These are phyloP conservation scores for Sceliomorpha sp. DNA, from an alignment of 2,888 invertebrate genomes.

Conservation along the genomic window DNA sequence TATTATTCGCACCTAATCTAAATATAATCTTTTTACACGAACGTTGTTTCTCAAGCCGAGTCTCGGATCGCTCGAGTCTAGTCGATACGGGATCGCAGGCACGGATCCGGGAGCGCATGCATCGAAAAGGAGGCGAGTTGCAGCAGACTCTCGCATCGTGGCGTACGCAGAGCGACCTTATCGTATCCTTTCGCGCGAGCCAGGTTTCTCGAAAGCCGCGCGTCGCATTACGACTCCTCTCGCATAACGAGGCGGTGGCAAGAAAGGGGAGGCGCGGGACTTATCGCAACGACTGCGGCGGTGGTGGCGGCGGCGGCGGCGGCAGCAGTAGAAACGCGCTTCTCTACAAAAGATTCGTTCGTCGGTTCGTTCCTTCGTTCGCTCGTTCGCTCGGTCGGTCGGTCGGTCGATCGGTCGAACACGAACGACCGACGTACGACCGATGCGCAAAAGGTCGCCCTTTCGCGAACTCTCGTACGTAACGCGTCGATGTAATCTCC, in stretches of 20 bases:
- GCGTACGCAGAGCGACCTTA: slow-evolving; percentile 44
- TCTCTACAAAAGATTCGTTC: slow-evolving; percentile 15
- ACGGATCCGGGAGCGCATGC: slow-evolving; percentile 50
- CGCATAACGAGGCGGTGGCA: slow-evolving; percentile 18
- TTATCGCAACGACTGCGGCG: slow-evolving; percentile 51
- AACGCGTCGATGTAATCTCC: slow-evolving; percentile 48
- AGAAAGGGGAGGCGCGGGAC: slow-evolving; percentile 54
- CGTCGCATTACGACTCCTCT: slow-evolving; percentile 23
- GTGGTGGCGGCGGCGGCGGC: too few species aligned
- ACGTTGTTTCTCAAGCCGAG: slow-evolving; percentile 31
- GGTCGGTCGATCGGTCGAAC: slow-evolving; percentile 21
- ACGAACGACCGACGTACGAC: slow-evolving; percentile 30
- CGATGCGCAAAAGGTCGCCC: slow-evolving; percentile 45
- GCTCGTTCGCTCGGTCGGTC: slow-evolving; percentile 8
- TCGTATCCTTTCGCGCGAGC: slow-evolving; percentile 47
- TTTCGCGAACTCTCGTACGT: slow-evolving; percentile 50
- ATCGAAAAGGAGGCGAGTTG: slow-evolving; percentile 21
- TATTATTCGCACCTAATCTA: too few species aligned
- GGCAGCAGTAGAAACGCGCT: too few species aligned
- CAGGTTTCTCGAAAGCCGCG: slow-evolving; percentile 32
- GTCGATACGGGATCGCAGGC: slow-evolving; percentile 40
- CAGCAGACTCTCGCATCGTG: slow-evolving; percentile 24
- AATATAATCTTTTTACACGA: slow-evolving; percentile 25
- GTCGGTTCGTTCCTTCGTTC: slow-evolving; percentile 15
- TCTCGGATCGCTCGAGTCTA: slow-evolving; percentile 31